Evolutionary conservation across 2,113 vertebrate species (phyloP).

Genomic region (Cyphomyrus discorhynchus): DNA sequence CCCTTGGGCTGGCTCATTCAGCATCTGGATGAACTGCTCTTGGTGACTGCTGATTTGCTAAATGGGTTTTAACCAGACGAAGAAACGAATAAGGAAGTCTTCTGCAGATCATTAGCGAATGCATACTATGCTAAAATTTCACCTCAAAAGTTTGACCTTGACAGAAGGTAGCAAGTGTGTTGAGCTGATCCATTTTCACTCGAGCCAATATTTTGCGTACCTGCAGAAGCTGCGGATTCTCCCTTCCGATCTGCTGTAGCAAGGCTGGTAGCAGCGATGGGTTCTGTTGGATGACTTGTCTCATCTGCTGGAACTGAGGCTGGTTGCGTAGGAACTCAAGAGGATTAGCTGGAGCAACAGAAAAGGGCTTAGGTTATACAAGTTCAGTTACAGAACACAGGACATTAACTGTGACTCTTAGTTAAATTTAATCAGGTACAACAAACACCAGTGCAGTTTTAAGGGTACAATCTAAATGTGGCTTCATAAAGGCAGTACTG

Average conservation of each 20-base stretch:
- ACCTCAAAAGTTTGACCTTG: neutral
- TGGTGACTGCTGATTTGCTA: slow-evolving; percentile 94
- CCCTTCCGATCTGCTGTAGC: slow-evolving; percentile 88
- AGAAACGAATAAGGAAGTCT: neutral
- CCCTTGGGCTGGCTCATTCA: slow-evolving; percentile 84
- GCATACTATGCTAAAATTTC: neutral
- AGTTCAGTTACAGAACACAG: neutral
- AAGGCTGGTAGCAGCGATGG: slow-evolving; percentile 85
- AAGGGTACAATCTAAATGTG: neutral
- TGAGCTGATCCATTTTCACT: neutral
- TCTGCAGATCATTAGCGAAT: neutral
- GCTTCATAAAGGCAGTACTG: neutral
- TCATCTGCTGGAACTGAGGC: slow-evolving; percentile 92
- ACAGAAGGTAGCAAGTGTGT: neutral
- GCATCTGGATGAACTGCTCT: slow-evolving; percentile 94
- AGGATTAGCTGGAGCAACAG: slow-evolving; percentile 68
- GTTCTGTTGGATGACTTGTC: slow-evolving; percentile 95
- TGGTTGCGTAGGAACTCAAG: slow-evolving; percentile 88
- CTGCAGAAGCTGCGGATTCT: slow-evolving; percentile 90
- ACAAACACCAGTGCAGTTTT: neutral
- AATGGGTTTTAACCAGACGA: neutral
- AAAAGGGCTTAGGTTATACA: neutral
- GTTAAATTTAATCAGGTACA: neutral
- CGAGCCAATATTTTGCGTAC: slow-evolving; percentile 39
- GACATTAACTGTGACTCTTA: neutral